Evolutionary conservation across 2,888 invertebrate genomes (phyloP).

Genomic region (Sinodicranocentrus sp.): DNA sequence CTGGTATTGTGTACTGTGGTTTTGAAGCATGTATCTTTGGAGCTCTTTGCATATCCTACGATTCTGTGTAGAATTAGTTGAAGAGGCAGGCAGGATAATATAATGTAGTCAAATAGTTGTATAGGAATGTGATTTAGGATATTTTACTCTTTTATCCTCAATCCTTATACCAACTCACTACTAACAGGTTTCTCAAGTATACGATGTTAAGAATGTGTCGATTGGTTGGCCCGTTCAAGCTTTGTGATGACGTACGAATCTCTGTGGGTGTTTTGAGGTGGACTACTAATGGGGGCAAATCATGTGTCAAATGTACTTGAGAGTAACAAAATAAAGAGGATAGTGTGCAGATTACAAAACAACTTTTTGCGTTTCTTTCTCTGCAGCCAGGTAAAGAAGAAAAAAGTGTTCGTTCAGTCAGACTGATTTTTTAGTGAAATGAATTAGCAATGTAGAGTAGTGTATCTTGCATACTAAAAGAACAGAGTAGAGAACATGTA

Average conservation of each 20-base stretch:
- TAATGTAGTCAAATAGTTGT: neutral
- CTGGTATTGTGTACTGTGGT: too few relatives aligned
- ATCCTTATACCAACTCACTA: conserved; percentile 35
- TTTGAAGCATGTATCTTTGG: too few relatives aligned
- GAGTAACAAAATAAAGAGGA: conserved; percentile 12
- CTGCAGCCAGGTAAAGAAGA: conserved; percentile 13
- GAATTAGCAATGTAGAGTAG: too few relatives aligned
- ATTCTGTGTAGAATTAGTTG: neutral
- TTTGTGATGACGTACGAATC: conserved; percentile 59
- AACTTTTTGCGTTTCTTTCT: conserved; percentile 19
- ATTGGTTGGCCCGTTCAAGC: conserved; percentile 50
- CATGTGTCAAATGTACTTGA: conserved; percentile 68
- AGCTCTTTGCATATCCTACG: neutral
- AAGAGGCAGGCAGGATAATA: too few relatives aligned
- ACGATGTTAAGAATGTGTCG: conserved; percentile 54
- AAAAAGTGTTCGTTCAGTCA: neutral
- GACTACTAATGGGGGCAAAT: conserved; percentile 67
- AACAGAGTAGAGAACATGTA: too few relatives aligned
- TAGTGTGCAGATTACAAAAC: conserved; percentile 33
- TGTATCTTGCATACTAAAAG: too few relatives aligned
- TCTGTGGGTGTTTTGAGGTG: conserved; percentile 68
- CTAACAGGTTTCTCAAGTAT: conserved; percentile 67
- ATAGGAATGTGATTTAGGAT: conserved; percentile 46
- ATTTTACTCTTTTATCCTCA: conserved; percentile 59
- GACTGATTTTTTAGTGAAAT: too few relatives aligned